Evolutionary conservation across 2,797 vertebrate species (phyloP), one percentile per base, ranked within the genome.

Genomic region (Vultur gryphus): DNA sequence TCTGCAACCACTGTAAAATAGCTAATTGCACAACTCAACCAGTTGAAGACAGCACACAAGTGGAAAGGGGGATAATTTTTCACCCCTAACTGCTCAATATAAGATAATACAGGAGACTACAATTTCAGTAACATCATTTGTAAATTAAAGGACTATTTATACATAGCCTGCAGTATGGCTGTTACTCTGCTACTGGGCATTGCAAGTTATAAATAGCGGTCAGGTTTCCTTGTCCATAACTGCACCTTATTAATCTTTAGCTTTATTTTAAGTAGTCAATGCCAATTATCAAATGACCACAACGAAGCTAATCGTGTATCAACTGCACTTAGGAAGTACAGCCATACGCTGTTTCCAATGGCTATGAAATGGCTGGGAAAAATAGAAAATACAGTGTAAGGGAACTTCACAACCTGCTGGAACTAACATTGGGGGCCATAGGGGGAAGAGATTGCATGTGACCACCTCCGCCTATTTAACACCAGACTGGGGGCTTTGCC

Each of bases 391-490:
- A 20, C 2, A 17, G 31, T 2, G 11, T 2, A 1, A 58, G 41
- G 81, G 87, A 77, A 70, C 75, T 24, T 25, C 13, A 66, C 33
- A 67, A n/a, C 2, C 70, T 46, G 23, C 48, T 39, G 95, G 96
- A 96, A 95, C 69, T 17, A 11, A 86, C 0, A 3, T 1, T 93
- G 57, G 39, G 82, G 25, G 93, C 4, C 67, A 13, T 39, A 43
- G 61, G 84, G 89, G 96, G 94, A 92, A 93, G 93, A 49, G 54
- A 41, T 94, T 93, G 19, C 0, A 7, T 51, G 96, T 58, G 79
- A 90, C 82, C 59, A 8, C 51, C 88, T 58, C 9, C 20, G 83
- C 64, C 94, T 95, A 95, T 96, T 96, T 97, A 96, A 96, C 2
- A 4, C 23, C 64, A 64, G 54, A 0, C 4, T 7, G 7, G 17